These are phyloP conservation scores for Prorops nasuta DNA, from an alignment of 1,140 invertebrate species.

Conservation along the genomic window DNA sequence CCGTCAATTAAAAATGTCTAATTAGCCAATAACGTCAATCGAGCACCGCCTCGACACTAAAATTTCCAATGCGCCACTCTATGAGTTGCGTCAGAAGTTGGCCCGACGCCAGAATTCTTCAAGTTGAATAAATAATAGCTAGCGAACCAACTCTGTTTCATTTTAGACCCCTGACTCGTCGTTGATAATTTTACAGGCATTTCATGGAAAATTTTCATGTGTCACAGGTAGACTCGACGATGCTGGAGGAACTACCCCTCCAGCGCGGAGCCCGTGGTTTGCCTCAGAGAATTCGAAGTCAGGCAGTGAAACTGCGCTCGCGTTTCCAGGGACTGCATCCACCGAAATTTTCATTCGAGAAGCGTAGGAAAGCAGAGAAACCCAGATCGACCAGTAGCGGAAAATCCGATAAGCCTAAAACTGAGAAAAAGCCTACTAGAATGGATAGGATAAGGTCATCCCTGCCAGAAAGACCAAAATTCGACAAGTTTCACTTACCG, in stretches of 20 bases:
- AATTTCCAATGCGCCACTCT: no score
- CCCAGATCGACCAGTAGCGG: constrained; percentile 16
- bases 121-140: no score
- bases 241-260: constrained; percentile 63
- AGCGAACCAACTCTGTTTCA: no score
- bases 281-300: constrained; percentile 45
- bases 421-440: constrained; percentile 34
- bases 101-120: no score
- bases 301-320: constrained; percentile 48
- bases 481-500: constrained; percentile 61
- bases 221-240: constrained; percentile 61
- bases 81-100: no score
- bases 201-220: no score
- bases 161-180: no score
- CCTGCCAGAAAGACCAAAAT: constrained; percentile 60
- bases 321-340: constrained; percentile 46
- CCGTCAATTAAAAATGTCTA: no score
- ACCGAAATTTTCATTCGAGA: constrained; percentile 39
- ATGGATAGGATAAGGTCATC: constrained; percentile 47
- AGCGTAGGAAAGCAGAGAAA: constrained; percentile 34
- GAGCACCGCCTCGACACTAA: no score
- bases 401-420: constrained; percentile 27
- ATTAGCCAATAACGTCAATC: no score
- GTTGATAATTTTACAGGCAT: no score
- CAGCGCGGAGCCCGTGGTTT: constrained; percentile 52